Conservation (phyloP, 2,113 vertebrate species). For the Psephotus haematonotus region DNA sequence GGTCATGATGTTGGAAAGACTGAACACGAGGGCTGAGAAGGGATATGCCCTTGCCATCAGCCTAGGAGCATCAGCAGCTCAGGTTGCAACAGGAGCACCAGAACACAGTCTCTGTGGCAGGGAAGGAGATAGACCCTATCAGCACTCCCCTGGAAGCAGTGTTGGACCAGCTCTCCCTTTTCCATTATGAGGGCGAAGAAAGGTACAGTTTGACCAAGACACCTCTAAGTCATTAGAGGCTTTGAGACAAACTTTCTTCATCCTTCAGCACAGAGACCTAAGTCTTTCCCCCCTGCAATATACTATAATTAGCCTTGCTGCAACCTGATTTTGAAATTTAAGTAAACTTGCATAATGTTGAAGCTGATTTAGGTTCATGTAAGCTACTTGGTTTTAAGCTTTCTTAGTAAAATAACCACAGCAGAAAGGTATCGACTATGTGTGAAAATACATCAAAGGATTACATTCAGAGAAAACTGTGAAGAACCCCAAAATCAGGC, state of each 20-base stretch:
- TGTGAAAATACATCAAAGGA: neutral
- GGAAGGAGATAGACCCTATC: fast-evolving
- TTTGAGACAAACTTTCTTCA: neutral
- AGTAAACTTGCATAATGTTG: neutral
- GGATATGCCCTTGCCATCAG: neutral
- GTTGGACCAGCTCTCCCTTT: neutral
- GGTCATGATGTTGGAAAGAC: neutral
- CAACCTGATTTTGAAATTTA: neutral
- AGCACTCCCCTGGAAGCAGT: neutral
- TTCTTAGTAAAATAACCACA: neutral
- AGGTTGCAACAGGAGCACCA: neutral
- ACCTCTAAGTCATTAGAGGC: neutral
- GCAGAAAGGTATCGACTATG: neutral
- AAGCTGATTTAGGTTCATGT: neutral
- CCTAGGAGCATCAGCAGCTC: neutral
- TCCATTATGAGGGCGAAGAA: neutral
- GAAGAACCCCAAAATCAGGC: neutral
- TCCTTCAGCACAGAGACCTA: neutral
- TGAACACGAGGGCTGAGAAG: neutral
- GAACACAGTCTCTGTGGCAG: neutral
- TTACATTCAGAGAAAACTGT: neutral
- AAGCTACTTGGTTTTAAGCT: neutral
- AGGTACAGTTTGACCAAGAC: neutral
- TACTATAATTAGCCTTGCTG: neutral
- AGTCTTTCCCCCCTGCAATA: neutral